Evolutionary conservation across 2,797 vertebrate species (phyloP), one percentile per base, ranked within the genome.

Genomic region (Chelon auratus): DNA sequence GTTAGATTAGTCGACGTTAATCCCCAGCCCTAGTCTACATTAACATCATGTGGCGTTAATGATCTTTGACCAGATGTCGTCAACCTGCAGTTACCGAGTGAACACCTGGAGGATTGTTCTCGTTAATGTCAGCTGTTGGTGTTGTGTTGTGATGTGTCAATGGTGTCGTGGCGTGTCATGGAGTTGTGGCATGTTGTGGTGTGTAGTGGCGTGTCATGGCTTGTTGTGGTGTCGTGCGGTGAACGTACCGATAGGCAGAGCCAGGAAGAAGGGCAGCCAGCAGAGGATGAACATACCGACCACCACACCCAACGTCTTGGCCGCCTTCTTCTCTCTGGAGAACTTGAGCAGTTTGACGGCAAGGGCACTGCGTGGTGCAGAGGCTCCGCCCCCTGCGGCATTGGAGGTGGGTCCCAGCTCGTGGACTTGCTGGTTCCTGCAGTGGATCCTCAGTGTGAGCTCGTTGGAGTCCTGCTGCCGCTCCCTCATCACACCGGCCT

Each of bases 271-370:
- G 9, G 97, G 97, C 18, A 99, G 91, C 97, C 97, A 99, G 87
- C 97, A 99, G 71, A 98, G 92, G 91, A 98, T 96, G 66, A 99
- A 99, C 96, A 99, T 97, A 20, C 97, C 97, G 26, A 99, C 97
- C 78, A 99, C 97, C 72, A 99, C 97, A 62, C 97, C 97, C 74
- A 99, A 51, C 0, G 97, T 99, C 92, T 99, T 99, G 73, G 97
- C 97, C 0, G 97, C 97, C 85, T 99, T 99, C 94, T 99, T 99
- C 90, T 99, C 96, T 55, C 97, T 89, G 80, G 97, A 98, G 92
- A 99, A 99, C 91, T 98, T 98, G 7, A 97, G 93, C 77, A 98
- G 93, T 83, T 97, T 97, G 79, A 98, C 88, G 37, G 96, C 95
- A 65, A 98, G 94, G 43, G 95, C 92, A 88, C 95, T 96, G 83